Evolutionary conservation across 2,888 invertebrate genomes (phyloP).

Genomic region (Drosophila quasianomalipes): DNA sequence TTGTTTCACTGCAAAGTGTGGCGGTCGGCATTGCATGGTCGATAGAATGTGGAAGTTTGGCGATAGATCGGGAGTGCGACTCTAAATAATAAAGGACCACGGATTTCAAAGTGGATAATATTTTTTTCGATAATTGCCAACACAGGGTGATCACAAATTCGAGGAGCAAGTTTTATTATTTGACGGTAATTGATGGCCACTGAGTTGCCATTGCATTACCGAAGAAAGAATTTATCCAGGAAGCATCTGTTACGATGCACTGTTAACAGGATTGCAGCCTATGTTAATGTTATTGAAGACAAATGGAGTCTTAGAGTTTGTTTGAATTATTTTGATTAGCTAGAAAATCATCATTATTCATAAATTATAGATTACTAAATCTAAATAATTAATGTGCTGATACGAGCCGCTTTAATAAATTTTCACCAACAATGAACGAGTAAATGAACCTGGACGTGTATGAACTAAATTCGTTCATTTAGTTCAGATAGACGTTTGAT

Average conservation of each 20-base stretch:
- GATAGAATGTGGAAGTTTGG: constrained; percentile 33
- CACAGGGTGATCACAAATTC: constrained; percentile 2
- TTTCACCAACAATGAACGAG: background rate
- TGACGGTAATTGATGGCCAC: background rate
- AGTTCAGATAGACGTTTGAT: constrained; percentile 15
- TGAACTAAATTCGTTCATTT: constrained; percentile 15
- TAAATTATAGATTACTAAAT: background rate
- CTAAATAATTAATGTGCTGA: background rate
- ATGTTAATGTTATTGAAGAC: background rate
- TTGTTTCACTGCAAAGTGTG: constrained; percentile 55
- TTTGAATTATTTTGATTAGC: background rate
- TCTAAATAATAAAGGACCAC: background rate
- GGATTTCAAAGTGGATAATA: background rate
- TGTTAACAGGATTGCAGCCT: background rate
- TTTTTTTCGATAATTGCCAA: background rate
- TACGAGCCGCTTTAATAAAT: background rate
- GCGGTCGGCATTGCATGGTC: constrained; percentile 37
- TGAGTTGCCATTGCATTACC: background rate
- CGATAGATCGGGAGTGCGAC: constrained; percentile 23
- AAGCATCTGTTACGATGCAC: background rate
- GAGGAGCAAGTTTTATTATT: background rate
- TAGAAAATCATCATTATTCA: background rate
- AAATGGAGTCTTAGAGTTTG: background rate
- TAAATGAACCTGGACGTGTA: background rate
- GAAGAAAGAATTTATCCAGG: background rate